phyloP scores from a whole-genome alignment of 2,113 vertebrate genomes.

The Upupa epops region DNA sequence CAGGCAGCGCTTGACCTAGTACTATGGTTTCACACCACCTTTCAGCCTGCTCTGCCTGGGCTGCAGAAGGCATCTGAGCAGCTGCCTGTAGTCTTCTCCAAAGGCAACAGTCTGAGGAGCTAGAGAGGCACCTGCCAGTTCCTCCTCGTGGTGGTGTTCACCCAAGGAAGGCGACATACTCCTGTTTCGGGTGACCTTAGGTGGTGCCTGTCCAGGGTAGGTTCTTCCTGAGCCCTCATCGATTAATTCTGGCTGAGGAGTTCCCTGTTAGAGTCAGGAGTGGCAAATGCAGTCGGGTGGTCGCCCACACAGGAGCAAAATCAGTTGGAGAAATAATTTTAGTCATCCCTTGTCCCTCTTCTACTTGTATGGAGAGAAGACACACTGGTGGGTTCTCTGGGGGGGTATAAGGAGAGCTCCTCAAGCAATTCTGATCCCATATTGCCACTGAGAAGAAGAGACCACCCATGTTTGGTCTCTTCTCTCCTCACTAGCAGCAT shows the following conservation, averaged over 20 bases:
- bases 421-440: neutral
- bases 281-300: neutral
- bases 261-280: neutral
- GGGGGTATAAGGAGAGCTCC: neutral
- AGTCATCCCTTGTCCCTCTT: neutral
- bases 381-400: neutral
- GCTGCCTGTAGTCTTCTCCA: neutral
- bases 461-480: neutral
- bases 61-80: neutral
- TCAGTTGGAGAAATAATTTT: neutral
- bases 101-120: neutral
- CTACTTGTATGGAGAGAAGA: fast-evolving
- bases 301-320: neutral
- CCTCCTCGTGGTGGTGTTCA: neutral
- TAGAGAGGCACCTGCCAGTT: neutral
- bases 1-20: neutral
- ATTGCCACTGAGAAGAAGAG: neutral
- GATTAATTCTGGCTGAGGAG: neutral
- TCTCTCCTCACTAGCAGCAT: fast-evolving
- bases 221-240: neutral
- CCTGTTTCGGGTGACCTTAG: neutral
- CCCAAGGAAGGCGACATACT: neutral
- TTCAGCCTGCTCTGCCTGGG: neutral
- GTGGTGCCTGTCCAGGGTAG: neutral
- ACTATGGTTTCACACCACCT: neutral